These are phyloP conservation scores for Hemibagrus wyckioides DNA, from an alignment of 2,113 vertebrate genomes.

Conservation along the genomic window DNA sequence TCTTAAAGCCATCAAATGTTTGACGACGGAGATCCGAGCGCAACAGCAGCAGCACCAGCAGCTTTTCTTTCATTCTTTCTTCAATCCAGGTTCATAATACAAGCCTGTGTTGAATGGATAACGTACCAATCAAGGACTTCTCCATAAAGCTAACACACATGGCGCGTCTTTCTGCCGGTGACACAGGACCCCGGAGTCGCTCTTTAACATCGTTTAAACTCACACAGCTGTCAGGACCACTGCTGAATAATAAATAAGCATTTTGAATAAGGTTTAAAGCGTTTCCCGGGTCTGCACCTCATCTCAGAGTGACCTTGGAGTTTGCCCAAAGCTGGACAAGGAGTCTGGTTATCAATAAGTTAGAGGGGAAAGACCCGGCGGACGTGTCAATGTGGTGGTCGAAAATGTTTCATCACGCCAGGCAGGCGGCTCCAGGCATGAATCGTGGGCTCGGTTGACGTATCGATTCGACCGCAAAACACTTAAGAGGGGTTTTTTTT, in stretches of 20 bases:
- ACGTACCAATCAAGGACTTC: background rate
- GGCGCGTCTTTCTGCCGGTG: background rate
- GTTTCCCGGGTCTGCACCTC: background rate
- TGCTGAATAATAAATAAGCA: slow-evolving; percentile 13
- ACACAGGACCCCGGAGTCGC: background rate
- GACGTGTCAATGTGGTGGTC: slow-evolving; percentile 25
- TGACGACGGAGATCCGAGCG: no score
- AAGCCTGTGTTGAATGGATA: background rate
- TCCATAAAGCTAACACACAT: background rate
- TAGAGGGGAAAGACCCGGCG: slow-evolving; percentile 17
- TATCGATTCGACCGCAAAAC: slow-evolving; percentile 42
- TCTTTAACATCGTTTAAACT: slow-evolving; percentile 23
- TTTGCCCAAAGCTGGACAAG: background rate
- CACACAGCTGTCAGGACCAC: slow-evolving; percentile 32
- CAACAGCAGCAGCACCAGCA: no score
- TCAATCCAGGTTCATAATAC: no score
- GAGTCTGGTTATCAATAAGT: slow-evolving; percentile 49
- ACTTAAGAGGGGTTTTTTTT: slow-evolving; percentile 18
- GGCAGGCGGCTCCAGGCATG: slow-evolving; percentile 3
- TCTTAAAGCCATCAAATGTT: no score
- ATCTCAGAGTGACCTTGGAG: slow-evolving; percentile 46
- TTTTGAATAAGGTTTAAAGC: background rate
- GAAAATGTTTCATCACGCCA: slow-evolving; percentile 40
- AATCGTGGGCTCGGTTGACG: slow-evolving; percentile 8
- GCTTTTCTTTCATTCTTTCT: no score